Evolutionary conservation across 2,797 vertebrate genomes (phyloP).

Genomic region (Clarias pachynema): DNA sequence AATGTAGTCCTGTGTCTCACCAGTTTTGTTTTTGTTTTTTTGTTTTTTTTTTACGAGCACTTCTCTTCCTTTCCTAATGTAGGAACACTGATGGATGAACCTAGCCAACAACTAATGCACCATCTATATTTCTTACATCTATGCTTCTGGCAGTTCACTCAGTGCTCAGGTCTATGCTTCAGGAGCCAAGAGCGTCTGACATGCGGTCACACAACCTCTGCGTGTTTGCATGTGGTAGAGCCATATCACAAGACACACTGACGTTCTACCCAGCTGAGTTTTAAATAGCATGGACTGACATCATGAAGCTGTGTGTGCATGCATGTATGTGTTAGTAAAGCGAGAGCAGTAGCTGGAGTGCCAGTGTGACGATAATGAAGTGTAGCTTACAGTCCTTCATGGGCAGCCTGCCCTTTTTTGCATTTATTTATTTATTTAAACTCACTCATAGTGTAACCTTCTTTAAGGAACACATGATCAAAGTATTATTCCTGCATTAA

Average conservation of each 20-base stretch:
- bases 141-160: background rate
- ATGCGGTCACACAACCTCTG: background rate
- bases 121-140: background rate
- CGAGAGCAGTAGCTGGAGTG: background rate
- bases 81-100: background rate
- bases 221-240: background rate
- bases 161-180: background rate
- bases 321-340: background rate
- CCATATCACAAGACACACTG: conserved; percentile 14
- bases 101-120: background rate
- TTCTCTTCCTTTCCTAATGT: background rate
- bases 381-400: background rate
- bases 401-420: background rate
- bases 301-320: background rate
- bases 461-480: background rate
- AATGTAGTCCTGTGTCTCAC: background rate
- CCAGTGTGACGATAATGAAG: background rate
- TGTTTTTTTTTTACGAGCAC: background rate
- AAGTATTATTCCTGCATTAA: background rate
- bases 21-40: too few species aligned
- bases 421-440: background rate
- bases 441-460: background rate
- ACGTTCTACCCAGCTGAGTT: conserved; percentile 22
- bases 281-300: conserved; percentile 24
- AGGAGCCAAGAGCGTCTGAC: background rate